Base-by-base conservation (phyloP, 2,113 vertebrate genomes). In the Pelecanoides urinatrix region DNA sequence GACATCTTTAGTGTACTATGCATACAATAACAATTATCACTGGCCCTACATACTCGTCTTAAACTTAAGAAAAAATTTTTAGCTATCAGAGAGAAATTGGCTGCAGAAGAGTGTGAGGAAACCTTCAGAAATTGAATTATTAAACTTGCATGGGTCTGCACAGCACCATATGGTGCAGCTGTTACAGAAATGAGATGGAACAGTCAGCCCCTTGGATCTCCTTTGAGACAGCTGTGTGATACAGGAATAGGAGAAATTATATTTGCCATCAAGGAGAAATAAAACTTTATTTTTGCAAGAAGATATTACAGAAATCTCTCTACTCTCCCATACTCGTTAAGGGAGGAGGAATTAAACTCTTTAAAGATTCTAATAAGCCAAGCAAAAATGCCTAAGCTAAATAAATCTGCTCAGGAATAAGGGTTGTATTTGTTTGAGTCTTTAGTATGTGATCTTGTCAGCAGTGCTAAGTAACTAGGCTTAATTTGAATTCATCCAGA, bases 341-440 rank as follows among this genome's bases (percentile, higher is more conserved):
- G 21, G 53, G 34, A 92, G 71, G 75, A 74, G 68, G 73, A 72
- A 44, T 53, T 94, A 59, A 94, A 85, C 53, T 88, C 58, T 65
- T 22, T 67, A 50, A 85, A 73, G 47, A 50, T 50, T 91, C 62
- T 70, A 82, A n/a, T 88, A 88, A 83, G 59, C 71, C 55, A 44
- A 73, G 80, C 26, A 95, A 89, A 94, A 95, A 86, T 91, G 81
- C 26, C 47, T 87, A 55, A 91, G 50, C 77, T 63, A 47, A 92
- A 70, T 83, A 90, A 89, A 73, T 82, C 86, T 92, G 15, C 25
- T 88, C 66, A 62, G 77, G 55, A 95, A 38, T 86, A 95, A 84
- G 62, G 23, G 34, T 63, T 81, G n/a, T 66, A 4, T 92, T 88
- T 92, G 53, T 93, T 84, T 65, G 32, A 68, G n/a, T 94, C 70